A percentile compares a stretch with the other conserved stretches of the same genome.
Evolutionary conservation across 2,113 vertebrate genomes (phyloP).

Genomic region (Mustelus asterias): DNA sequence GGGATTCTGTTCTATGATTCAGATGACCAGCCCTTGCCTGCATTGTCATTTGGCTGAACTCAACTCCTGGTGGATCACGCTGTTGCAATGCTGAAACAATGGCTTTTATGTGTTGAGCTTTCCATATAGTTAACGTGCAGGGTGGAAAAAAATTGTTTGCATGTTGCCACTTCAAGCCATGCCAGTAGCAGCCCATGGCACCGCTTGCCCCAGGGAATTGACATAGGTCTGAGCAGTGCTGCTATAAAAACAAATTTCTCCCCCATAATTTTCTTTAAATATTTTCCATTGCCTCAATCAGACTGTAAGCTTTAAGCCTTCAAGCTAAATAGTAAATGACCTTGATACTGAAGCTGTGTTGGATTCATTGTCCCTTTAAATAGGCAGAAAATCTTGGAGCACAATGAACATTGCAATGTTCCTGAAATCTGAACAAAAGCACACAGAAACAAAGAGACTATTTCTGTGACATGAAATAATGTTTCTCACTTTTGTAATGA

Average conservation of each 20-base stretch:
- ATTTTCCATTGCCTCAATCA: not conserved
- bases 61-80: not conserved
- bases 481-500: not conserved
- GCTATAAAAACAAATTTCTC: not conserved
- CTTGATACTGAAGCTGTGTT: not conserved
- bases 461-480: not conserved
- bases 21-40: not conserved
- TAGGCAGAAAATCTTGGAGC: not conserved
- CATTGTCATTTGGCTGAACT: not conserved
- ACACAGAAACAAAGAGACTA: not conserved
- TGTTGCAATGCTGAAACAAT: not conserved
- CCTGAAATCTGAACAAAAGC: not conserved
- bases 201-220: not conserved
- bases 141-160: not conserved
- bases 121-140: not conserved
- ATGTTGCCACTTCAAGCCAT: not conserved
- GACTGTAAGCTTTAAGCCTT: not conserved
- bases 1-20: no score
- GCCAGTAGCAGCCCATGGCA: not conserved
- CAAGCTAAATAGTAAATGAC: not conserved
- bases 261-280: not conserved
- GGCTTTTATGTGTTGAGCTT: not conserved
- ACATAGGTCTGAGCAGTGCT: not conserved
- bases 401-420: not conserved
- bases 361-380: not conserved